phyloP scores from a whole-genome alignment of 2,888 invertebrate species.

The Strigamia crassipes region DNA sequence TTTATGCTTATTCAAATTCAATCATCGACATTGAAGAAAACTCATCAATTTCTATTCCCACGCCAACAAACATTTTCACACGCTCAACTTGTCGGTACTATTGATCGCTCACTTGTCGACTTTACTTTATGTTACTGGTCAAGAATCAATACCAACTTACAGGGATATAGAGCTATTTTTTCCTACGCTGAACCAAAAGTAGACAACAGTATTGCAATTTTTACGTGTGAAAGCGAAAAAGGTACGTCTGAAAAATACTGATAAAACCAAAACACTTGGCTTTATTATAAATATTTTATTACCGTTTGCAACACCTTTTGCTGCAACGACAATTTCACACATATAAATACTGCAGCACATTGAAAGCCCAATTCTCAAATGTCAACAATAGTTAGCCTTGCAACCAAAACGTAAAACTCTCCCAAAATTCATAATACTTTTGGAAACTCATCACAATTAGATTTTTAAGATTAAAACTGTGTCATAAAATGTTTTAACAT shows the following conservation, averaged over 20 bases:
- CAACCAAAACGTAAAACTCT: too few relatives aligned
- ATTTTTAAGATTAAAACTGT: too few relatives aligned
- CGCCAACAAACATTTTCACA: slow-evolving; percentile 17
- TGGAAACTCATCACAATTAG: too few relatives aligned
- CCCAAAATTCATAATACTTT: too few relatives aligned
- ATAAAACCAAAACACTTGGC: not conserved
- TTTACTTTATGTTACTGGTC: slow-evolving; percentile 33
- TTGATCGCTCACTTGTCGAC: slow-evolving; percentile 5
- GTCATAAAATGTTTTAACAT: too few relatives aligned
- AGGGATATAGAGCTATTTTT: slow-evolving; percentile 18
- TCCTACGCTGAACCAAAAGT: not conserved
- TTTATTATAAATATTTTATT: too few relatives aligned
- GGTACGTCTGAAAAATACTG: not conserved
- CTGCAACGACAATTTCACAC: too few relatives aligned
- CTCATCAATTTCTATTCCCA: slow-evolving; percentile 32
- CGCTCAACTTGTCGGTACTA: slow-evolving; percentile 30
- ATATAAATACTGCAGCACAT: too few relatives aligned
- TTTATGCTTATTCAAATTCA: slow-evolving; percentile 7
- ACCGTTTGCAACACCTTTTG: too few relatives aligned
- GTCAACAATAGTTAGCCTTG: too few relatives aligned
- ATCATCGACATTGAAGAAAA: not conserved
- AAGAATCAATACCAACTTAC: slow-evolving; percentile 11
- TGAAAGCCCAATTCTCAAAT: too few relatives aligned
- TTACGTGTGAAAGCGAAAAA: not conserved
- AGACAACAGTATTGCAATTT: slow-evolving; percentile 8